Evolutionary conservation across 2,797 vertebrate species (phyloP), one percentile per base, ranked within the genome.

Genomic region (Poliocrania exsul): DNA sequence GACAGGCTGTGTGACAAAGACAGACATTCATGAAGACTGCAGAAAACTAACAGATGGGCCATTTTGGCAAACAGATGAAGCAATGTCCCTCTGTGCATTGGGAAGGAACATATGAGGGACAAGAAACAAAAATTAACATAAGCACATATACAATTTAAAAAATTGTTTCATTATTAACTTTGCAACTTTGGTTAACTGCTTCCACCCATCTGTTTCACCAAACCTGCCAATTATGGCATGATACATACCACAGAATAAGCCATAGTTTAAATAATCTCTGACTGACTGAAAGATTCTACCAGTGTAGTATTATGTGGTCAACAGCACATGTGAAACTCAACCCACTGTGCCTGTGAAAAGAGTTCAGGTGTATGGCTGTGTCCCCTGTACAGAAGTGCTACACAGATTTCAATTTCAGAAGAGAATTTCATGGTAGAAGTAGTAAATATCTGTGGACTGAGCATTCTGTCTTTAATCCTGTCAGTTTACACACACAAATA

Each of bases 1-100:
- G 96, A 90, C 82, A 92, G 82, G 84, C 46, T 49, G 10, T 21
- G 49, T 57, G 72, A 95, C 91, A 78, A 33, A 65, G 61, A 38
- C 37, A 62, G 49, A 25, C 29, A 58, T 14, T 13, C 60, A 29
- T 2, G 20, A 33, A 24, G 29, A 14, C 10, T 8, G 74, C 71
- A 95, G 42, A 56, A 54, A 78, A 79, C 51, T 54, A 86, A 47
- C 29, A 73, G 20, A 64, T 0, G 0, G 14, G 29, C 18, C 53
- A 18, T 28, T 79, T 58, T 6, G 40, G 58, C 85, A 85, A 88
- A 46, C 18, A 49, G 44, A 38, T 42, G 82, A 26, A 86, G 51
- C 7, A 5, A 35, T 19, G 72, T 54, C 60, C 33, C 23, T 88
- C 31, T 37, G 13, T 9, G 29, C 17, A 4, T 1, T 17, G 25